Percentiles rank a stretch among this genome's conserved stretches.
These are phyloP conservation scores for Pseudococcus longispinus DNA, from an alignment of 2,888 invertebrate species.

Conservation along the genomic window DNA sequence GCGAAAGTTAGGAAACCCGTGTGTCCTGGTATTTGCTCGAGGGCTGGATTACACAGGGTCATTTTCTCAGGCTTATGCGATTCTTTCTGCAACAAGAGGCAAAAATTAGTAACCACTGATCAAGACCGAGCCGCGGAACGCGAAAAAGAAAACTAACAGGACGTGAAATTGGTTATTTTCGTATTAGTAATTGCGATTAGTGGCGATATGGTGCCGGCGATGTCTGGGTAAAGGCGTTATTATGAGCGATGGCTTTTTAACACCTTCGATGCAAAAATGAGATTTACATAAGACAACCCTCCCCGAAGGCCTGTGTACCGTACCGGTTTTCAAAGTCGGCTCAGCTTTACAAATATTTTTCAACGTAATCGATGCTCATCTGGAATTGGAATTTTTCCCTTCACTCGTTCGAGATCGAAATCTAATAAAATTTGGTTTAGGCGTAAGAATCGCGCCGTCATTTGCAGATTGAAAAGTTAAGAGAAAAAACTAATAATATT, in stretches of 20 bases:
- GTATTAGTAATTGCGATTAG: background rate
- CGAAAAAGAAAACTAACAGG: background rate
- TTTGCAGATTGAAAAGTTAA: conserved; percentile 23
- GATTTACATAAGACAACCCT: conserved; percentile 18
- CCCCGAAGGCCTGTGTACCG: conserved; percentile 1
- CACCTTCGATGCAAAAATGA: conserved; percentile 52
- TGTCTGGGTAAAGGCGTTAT: conserved; percentile 33
- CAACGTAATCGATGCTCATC: conserved; percentile 1
- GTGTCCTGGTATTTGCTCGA: conserved; percentile 77
- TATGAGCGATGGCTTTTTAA: conserved; percentile 43
- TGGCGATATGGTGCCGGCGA: background rate
- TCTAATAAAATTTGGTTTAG: conserved; percentile 15
- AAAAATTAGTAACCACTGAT: background rate
- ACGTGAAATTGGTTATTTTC: background rate
- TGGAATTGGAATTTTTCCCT: background rate
- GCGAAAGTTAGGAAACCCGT: conserved; percentile 97
- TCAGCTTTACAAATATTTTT: conserved; percentile 8
- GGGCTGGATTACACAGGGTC: background rate
- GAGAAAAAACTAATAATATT: conserved; percentile 28
- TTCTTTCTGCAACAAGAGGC: background rate
- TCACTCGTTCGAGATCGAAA: background rate
- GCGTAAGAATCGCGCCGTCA: background rate
- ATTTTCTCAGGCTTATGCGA: background rate
- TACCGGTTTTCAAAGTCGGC: conserved; percentile 6
- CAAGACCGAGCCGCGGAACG: background rate